These are phyloP conservation scores for Limnephilus rhombicus DNA, from an alignment of 2,888 invertebrate species.

Conservation along the genomic window DNA sequence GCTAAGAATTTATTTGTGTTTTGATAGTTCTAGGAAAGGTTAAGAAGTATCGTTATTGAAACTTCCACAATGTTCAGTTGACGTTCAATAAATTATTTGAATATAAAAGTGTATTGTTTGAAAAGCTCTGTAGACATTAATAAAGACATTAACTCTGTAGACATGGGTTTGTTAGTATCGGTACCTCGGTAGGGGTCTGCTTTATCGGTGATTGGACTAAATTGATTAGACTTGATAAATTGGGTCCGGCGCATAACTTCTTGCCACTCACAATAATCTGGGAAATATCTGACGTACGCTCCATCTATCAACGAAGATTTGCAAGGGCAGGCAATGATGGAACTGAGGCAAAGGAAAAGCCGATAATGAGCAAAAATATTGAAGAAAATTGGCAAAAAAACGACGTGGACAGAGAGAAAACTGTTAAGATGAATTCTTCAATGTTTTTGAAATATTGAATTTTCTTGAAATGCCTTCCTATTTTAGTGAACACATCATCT, in stretches of 20 bases:
- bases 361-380: neutral
- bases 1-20: too few species aligned
- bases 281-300: neutral
- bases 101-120: neutral
- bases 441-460: too few species aligned
- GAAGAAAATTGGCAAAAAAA: too few species aligned
- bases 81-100: too few species aligned
- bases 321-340: neutral
- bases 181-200: neutral
- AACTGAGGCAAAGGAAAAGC: neutral
- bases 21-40: too few species aligned
- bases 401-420: too few species aligned
- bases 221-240: constrained; percentile 63
- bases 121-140: neutral
- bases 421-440: too few species aligned
- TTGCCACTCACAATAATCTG: neutral
- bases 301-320: neutral
- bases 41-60: too few species aligned
- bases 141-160: too few species aligned
- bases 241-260: constrained; percentile 44
- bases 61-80: too few species aligned
- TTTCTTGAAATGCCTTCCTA: too few species aligned
- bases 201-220: constrained; percentile 60
- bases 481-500: neutral
- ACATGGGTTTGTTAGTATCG: neutral